Evolutionary conservation across 2,797 vertebrate genomes (phyloP).

Genomic region (Sphenodon punctatus): DNA sequence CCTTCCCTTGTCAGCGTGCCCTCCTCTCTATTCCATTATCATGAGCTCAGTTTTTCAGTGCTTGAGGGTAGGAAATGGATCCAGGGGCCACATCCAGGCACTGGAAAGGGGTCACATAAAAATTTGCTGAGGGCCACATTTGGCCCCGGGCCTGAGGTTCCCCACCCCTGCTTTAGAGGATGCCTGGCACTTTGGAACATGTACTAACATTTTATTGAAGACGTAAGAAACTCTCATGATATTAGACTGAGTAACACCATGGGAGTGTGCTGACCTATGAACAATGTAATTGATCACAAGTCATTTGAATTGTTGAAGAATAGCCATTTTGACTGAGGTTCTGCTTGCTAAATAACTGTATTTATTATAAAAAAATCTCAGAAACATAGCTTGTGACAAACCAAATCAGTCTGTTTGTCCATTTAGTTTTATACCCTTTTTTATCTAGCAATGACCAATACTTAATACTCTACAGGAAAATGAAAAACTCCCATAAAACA

Average conservation of each 20-base stretch:
- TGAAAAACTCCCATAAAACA: background rate
- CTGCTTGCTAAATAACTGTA: background rate
- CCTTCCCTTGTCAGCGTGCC: no score
- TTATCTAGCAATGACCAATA: background rate
- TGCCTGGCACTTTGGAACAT: no score
- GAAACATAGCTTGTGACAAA: background rate
- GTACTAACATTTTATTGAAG: no score
- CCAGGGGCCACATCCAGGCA: no score
- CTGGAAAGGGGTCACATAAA: no score
- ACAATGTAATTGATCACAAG: background rate
- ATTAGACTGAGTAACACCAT: background rate
- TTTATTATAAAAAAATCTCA: background rate
- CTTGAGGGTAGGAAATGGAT: no score
- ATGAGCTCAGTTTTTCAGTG: no score
- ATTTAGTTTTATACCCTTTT: background rate
- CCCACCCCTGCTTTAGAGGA: no score
- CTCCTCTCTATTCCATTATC: no score
- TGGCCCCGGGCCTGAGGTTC: no score
- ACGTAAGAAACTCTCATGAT: rapidly evolving
- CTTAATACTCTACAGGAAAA: background rate
- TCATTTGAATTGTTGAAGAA: background rate
- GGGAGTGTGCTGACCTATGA: background rate
- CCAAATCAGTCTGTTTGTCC: background rate
- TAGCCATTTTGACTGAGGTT: background rate
- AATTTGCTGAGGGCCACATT: no score